Base-by-base conservation (phyloP, 2,113 vertebrate genomes). In the Muntiacus reevesi region DNA sequence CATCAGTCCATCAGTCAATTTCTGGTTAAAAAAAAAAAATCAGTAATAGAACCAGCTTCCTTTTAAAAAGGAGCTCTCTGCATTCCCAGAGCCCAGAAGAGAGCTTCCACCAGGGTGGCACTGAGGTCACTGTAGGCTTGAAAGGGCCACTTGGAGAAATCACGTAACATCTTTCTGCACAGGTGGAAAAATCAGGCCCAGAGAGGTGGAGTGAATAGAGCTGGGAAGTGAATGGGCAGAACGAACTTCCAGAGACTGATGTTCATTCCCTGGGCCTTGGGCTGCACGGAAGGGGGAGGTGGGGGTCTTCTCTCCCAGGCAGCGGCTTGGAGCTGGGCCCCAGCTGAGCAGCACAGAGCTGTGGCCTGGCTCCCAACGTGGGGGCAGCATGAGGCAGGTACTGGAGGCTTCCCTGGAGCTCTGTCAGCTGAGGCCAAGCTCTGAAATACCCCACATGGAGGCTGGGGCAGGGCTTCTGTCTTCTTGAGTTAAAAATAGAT, bases 41-140 rank as follows among this genome's bases (percentile, higher is more conserved):
- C 16, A 21, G 28, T 52, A 81, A 30, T 5, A 45, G 64, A 43
- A 8, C 23, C 12, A 8, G 76, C 57, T 47, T 54, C 81, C 82
- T 59, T 47, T 23, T 33, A 43, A 52, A 47, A 47, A n/a, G 87
- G 36, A 88, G 40, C 60, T 33, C 10, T n/a, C 36, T 2, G 3
- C 6, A 2, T 47, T 5, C 3, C 19, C n/a, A 3, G 30, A 25
- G 83, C 45, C 76, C 7, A 30, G 45, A 28, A 30, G 4, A 5
- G 21, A 55, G 64, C 1, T 4, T 45, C 52, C 5, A 1, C 7
- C 43, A 27, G 33, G 13, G 13, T 59, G 27, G 47, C 25, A 19
- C 54, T 7, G n/a, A 81, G 40, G 23, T 43, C 36, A 4, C 3
- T 0, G 21, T 0, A 2, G 54, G 43, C 7, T 5, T 40, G 25